A percentile compares a stretch with the other conserved stretches of the same genome.
Conservation (phyloP, 30 jellyfish, hydroid and myxozoan genomes). For the Hydractinia echinata region DNA sequence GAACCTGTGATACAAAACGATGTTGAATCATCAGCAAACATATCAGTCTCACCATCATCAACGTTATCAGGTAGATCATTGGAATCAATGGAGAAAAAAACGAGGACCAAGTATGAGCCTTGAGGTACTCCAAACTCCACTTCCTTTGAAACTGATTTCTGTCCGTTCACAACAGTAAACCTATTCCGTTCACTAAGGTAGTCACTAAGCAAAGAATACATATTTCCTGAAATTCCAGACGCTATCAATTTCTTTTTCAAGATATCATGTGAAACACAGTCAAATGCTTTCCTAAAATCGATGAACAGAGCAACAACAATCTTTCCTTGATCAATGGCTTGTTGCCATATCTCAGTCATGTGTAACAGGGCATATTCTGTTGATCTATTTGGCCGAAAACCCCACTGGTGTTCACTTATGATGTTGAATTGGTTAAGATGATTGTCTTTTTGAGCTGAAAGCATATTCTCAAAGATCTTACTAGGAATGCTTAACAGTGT, state of each 20-base stretch:
- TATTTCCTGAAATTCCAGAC: too few species aligned
- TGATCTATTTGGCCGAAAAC: constrained; percentile 41
- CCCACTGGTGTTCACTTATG: constrained; percentile 56
- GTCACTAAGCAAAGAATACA: too few species aligned
- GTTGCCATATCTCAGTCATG: constrained; percentile 48
- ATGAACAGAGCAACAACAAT: constrained; percentile 39
- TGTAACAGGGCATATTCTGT: constrained; percentile 45
- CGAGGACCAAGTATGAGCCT: too few species aligned
- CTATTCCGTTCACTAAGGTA: too few species aligned
- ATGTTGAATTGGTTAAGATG: constrained; percentile 21
- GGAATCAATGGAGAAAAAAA: too few species aligned
- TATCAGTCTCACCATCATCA: too few species aligned
- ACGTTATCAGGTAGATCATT: too few species aligned
- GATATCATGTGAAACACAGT: constrained; percentile 29
- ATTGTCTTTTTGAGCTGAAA: constrained; percentile 28
- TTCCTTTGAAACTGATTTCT: too few species aligned
- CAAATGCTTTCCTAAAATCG: constrained; percentile 55
- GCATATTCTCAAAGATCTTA: constrained; percentile 29
- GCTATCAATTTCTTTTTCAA: too few species aligned
- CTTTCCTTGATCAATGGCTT: constrained; percentile 37
- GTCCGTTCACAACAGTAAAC: too few species aligned
- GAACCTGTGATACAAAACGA: too few species aligned
- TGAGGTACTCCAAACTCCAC: not conserved
- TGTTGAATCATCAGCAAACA: too few species aligned
- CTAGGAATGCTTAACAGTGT: constrained; percentile 48